Evolutionary conservation across 1,140 invertebrate genomes (phyloP).

Genomic region (Nasonia giraulti): DNA sequence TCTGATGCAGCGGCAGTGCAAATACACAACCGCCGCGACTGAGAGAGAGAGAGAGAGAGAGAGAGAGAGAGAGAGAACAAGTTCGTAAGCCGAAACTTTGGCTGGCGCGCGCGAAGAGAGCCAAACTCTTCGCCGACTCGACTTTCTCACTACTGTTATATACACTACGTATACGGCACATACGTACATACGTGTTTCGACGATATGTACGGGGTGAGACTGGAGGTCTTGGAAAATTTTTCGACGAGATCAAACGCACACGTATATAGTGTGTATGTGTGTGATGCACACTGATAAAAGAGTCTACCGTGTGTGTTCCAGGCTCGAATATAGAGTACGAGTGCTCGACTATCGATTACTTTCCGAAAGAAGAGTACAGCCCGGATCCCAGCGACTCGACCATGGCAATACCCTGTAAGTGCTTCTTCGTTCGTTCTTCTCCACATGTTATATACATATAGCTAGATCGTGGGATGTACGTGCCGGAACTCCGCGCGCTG

Average conservation of each 20-base stretch:
- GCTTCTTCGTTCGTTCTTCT: constrained; percentile 42
- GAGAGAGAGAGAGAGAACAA: constrained; percentile 10
- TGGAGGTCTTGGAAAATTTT: neutral
- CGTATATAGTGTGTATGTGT: neutral
- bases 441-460: constrained; percentile 15
- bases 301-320: constrained; percentile 49
- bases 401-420: constrained; percentile 92
- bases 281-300: neutral
- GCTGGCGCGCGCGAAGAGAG: too few relatives aligned
- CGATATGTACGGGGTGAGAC: neutral
- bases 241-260: neutral
- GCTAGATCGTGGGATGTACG: neutral
- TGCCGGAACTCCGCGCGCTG: neutral
- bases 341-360: constrained; percentile 90
- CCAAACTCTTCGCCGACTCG: neutral
- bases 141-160: neutral
- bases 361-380: constrained; percentile 87
- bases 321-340: constrained; percentile 72
- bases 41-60: too few relatives aligned
- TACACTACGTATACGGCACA: neutral
- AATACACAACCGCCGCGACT: neutral
- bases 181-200: neutral
- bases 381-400: constrained; percentile 91
- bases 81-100: constrained; percentile 12
- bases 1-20: neutral